A percentile compares a stretch with the other conserved stretches of the same genome.
Conservation (phyloP, 2,888 invertebrate genomes). For the Stenotaenia linearis region DNA sequence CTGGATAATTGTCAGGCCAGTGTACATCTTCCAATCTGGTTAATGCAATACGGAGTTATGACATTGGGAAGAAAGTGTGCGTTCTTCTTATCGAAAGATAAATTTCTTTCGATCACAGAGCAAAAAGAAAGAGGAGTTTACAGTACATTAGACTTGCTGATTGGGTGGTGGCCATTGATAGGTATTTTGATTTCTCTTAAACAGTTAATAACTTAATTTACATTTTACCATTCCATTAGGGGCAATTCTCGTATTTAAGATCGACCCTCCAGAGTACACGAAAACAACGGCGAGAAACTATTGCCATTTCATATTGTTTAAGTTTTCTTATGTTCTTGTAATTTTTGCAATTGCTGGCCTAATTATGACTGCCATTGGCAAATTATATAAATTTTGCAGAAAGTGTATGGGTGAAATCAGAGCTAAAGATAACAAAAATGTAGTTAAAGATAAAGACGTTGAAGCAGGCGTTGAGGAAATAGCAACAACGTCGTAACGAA, state of each 20-base stretch:
- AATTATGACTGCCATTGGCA: not conserved
- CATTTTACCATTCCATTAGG: not conserved
- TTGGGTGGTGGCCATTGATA: not conserved
- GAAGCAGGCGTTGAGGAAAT: not conserved
- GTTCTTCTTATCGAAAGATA: not conserved
- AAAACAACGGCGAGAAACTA: not conserved
- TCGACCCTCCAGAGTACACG: not conserved
- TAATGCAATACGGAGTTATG: not conserved
- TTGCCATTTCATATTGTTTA: not conserved
- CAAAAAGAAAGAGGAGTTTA: not conserved
- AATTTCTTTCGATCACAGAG: not conserved
- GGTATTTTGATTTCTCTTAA: too few relatives aligned
- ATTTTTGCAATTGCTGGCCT: not conserved
- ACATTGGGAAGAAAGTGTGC: not conserved
- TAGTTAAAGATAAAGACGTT: not conserved
- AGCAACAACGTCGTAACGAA: too few relatives aligned
- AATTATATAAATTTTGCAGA: not conserved
- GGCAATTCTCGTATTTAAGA: not conserved
- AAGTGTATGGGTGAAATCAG: not conserved
- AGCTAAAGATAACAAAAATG: not conserved
- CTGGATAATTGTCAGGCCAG: not conserved
- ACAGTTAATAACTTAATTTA: too few relatives aligned
- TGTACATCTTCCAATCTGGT: not conserved
- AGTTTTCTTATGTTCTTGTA: not conserved
- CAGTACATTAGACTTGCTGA: not conserved